Evolutionary conservation across 2,113 vertebrate genomes (phyloP).

Genomic region (Typhlomys cinereus): DNA sequence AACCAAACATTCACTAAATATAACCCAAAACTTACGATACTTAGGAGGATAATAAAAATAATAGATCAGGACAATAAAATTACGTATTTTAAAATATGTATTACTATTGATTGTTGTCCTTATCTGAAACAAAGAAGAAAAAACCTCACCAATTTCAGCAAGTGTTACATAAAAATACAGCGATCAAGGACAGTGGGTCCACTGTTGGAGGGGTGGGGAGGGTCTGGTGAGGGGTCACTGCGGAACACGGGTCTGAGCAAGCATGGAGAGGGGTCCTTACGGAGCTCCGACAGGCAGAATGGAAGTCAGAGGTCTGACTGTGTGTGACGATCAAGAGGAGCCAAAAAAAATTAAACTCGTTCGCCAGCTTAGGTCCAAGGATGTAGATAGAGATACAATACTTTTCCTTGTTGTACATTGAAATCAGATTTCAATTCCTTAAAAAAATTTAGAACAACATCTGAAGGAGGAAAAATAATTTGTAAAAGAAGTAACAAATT

Average conservation of each 20-base stretch:
- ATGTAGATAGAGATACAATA: slow-evolving; percentile 7
- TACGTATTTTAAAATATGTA: not conserved
- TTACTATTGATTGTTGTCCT: not conserved
- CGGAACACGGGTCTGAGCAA: not conserved
- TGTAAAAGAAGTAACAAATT: not conserved
- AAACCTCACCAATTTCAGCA: not conserved
- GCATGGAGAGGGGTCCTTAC: not conserved
- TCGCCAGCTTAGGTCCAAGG: slow-evolving; percentile 4
- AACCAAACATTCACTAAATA: slow-evolving; percentile 18
- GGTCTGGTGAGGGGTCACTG: not conserved
- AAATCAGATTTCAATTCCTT: slow-evolving; percentile 27
- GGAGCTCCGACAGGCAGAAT: not conserved
- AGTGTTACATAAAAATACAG: not conserved
- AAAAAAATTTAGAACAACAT: slow-evolving; percentile 21
- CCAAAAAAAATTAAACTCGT: not conserved
- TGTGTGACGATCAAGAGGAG: not conserved
- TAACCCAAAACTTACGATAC: not conserved
- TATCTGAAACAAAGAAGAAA: not conserved
- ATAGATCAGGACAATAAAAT: not conserved
- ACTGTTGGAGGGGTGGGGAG: not conserved
- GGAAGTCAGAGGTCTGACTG: not conserved
- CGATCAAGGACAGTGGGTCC: not conserved
- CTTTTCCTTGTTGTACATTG: slow-evolving; percentile 25
- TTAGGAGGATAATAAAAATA: slow-evolving; percentile 16
- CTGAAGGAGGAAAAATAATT: not conserved